These are phyloP conservation scores for Chaetodon auriga DNA, from an alignment of 2,113 vertebrate genomes.

Conservation along the genomic window DNA sequence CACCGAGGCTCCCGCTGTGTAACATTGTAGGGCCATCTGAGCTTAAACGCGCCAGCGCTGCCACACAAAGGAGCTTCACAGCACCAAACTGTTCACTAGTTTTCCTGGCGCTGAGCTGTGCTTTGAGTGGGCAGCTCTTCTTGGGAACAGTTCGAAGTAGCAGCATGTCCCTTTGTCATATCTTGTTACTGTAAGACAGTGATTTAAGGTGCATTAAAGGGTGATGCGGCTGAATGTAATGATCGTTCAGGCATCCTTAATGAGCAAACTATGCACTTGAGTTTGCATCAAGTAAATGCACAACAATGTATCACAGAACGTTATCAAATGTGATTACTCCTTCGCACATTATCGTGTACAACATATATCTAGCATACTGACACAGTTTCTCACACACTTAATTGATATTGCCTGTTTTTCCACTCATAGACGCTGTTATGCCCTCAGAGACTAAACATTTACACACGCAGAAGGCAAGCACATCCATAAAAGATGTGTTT, in stretches of 20 bases:
- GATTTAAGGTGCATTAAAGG: conserved; percentile 40
- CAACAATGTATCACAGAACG: not conserved
- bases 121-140: conserved; percentile 72
- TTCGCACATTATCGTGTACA: not conserved
- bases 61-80: conserved; percentile 72
- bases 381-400: conserved; percentile 37
- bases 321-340: not conserved
- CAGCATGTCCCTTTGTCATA: conserved; percentile 66
- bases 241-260: not conserved
- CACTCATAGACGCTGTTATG: conserved; percentile 40
- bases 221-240: not conserved
- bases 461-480: conserved; percentile 54
- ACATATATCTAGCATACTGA: conserved; percentile 32
- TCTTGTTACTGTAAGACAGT: conserved; percentile 41
- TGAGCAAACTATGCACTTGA: not conserved
- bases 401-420: conserved; percentile 50
- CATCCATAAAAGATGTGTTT: conserved; percentile 71
- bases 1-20: conserved; percentile 68
- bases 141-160: conserved; percentile 69
- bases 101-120: conserved; percentile 64
- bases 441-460: conserved; percentile 64
- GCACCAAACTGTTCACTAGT: conserved; percentile 70
- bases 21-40: conserved; percentile 76
- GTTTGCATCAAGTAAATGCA: not conserved
- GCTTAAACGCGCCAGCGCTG: conserved; percentile 57